Percentiles rank a stretch among this genome's conserved stretches.
These are phyloP conservation scores for Bergia sp. DNA, from an alignment of 92 coral and sea anemone species.

Conservation along the genomic window DNA sequence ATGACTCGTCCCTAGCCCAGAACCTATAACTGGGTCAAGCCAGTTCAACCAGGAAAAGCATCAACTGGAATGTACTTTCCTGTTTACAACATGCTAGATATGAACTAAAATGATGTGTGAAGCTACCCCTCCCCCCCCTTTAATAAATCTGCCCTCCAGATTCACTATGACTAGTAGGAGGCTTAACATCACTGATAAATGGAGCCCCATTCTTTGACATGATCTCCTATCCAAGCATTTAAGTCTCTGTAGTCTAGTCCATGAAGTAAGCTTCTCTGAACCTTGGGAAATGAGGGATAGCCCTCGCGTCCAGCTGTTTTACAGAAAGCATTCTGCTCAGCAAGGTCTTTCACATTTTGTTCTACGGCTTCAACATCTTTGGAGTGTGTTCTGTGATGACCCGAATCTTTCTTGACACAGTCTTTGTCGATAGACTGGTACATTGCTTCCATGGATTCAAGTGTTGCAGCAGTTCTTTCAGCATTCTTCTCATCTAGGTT, in stretches of 20 bases:
- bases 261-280: constrained; percentile 49
- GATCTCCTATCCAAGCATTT: constrained; percentile 56
- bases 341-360: constrained; percentile 48
- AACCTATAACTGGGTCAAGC: too few species aligned
- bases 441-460: constrained; percentile 49
- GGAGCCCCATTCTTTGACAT: constrained; percentile 24
- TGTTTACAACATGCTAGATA: too few species aligned
- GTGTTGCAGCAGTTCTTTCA: constrained; percentile 64
- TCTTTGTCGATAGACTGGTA: constrained; percentile 58
- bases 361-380: constrained; percentile 62
- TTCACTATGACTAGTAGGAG: neutral
- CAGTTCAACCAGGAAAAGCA: too few species aligned
- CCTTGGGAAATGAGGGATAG: constrained; percentile 63
- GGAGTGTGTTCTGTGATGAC: constrained; percentile 35
- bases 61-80: too few species aligned
- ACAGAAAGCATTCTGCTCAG: constrained; percentile 44
- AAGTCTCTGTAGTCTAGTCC: constrained; percentile 65
- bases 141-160: neutral
- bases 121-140: neutral
- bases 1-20: too few species aligned
- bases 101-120: too few species aligned
- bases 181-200: constrained; percentile 2
- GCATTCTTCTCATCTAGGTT: constrained; percentile 62
- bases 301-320: constrained; percentile 48
- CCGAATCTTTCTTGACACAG: constrained; percentile 35